These are phyloP conservation scores for Mola mola DNA, from an alignment of 2,113 vertebrate species.

Conservation along the genomic window DNA sequence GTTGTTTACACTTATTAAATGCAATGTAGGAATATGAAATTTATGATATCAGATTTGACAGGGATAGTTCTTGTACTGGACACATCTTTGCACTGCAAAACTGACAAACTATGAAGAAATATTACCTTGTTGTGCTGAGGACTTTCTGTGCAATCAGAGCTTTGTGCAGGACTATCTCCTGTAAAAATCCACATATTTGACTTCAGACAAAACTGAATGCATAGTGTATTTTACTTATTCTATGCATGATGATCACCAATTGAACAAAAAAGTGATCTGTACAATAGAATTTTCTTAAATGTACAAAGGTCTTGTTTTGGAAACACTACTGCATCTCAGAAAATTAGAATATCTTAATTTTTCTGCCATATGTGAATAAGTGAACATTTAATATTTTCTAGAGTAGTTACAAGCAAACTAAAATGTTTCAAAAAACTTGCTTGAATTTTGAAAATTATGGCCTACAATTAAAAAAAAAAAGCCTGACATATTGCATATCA, in stretches of 20 bases:
- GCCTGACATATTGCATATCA: too few species aligned
- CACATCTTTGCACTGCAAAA: neutral
- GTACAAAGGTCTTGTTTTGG: neutral
- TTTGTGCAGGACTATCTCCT: slow-evolving; percentile 43
- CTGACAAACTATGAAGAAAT: neutral
- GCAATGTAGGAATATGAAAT: neutral
- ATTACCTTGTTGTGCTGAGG: slow-evolving; percentile 47
- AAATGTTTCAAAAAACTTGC: too few species aligned
- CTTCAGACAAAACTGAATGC: slow-evolving; percentile 1
- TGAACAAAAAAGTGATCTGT: neutral
- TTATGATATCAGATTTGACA: too few species aligned
- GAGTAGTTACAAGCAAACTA: too few species aligned
- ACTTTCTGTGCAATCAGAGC: slow-evolving; percentile 41
- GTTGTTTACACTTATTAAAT: neutral
- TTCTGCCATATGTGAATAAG: too few species aligned
- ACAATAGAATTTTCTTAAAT: neutral
- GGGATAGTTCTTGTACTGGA: too few species aligned
- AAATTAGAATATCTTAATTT: too few species aligned
- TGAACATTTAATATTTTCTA: too few species aligned
- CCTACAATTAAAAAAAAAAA: too few species aligned
- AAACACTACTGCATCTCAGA: too few species aligned
- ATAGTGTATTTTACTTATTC: neutral
- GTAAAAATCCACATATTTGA: slow-evolving; percentile 13
- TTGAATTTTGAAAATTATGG: too few species aligned
- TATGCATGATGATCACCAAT: neutral